Evolutionary conservation across 2,113 vertebrate genomes (phyloP).

Genomic region (Sinocyclocheilus grahami): DNA sequence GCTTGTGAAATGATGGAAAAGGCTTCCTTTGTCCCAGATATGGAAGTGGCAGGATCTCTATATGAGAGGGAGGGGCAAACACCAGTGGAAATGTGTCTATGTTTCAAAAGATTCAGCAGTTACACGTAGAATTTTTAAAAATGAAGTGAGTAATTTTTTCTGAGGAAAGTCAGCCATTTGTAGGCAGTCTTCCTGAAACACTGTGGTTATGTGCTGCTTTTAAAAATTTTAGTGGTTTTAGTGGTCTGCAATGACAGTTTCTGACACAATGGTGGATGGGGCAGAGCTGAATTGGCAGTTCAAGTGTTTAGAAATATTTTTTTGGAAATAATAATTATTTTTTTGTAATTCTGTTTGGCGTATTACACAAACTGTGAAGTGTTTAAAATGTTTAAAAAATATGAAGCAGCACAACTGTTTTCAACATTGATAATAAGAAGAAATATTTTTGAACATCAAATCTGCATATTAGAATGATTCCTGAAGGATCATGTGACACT

Average conservation of each 20-base stretch:
- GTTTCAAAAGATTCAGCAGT: not conserved
- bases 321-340: not conserved
- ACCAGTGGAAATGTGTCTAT: not conserved
- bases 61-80: not conserved
- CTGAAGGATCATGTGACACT: too few species aligned
- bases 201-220: not conserved
- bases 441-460: too few species aligned
- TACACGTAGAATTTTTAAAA: not conserved
- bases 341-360: not conserved
- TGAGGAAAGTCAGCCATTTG: not conserved
- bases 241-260: not conserved
- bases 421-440: too few species aligned
- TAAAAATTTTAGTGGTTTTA: not conserved
- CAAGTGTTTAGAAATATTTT: not conserved
- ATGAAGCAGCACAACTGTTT: too few species aligned
- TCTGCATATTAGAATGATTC: too few species aligned
- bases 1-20: conserved; percentile 40
- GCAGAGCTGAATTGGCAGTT: not conserved
- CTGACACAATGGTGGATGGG: not conserved
- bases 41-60: conserved; percentile 4
- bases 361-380: not conserved
- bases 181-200: not conserved
- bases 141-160: not conserved
- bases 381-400: too few species aligned
- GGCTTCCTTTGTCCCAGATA: conserved; percentile 19